Evolutionary conservation across 92 coral and sea anemone genomes (phyloP).

Genomic region (Siderastrea radians): DNA sequence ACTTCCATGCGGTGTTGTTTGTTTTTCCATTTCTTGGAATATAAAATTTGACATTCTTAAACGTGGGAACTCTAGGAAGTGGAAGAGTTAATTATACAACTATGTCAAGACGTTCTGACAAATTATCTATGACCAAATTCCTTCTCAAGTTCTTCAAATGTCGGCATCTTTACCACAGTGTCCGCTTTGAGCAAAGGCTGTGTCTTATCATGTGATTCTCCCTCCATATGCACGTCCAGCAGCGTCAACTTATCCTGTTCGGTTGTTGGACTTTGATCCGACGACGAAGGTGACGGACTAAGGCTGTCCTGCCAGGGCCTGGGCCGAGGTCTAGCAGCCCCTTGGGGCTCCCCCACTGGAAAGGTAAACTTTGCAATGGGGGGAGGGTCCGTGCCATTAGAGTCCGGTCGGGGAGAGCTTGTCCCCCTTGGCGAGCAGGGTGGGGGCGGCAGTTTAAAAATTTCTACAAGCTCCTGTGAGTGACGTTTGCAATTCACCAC

Average conservation of each 20-base stretch:
- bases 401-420: slow-evolving; percentile 58
- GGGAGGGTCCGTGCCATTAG: slow-evolving; percentile 22
- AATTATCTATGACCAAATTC: slow-evolving; percentile 57
- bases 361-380: slow-evolving; percentile 45
- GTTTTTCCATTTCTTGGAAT: neutral
- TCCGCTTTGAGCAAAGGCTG: slow-evolving; percentile 80
- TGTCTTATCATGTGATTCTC: slow-evolving; percentile 78
- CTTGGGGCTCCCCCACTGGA: slow-evolving; percentile 44
- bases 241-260: slow-evolving; percentile 76
- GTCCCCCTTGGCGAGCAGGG: slow-evolving; percentile 80
- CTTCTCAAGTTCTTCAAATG: slow-evolving; percentile 78
- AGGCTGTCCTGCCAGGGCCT: slow-evolving; percentile 76
- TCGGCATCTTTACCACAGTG: slow-evolving; percentile 61
- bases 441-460: slow-evolving; percentile 74
- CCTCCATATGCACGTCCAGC: slow-evolving; percentile 83
- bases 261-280: slow-evolving; percentile 61
- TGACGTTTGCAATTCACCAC: slow-evolving; percentile 56
- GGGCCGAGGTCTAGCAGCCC: slow-evolving; percentile 61
- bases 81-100: neutral
- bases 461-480: slow-evolving; percentile 63
- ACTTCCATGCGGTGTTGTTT: neutral
- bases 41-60: neutral
- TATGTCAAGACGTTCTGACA: neutral
- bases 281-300: slow-evolving; percentile 65
- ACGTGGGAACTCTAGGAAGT: neutral